Base-by-base conservation (phyloP, 1,140 invertebrate species). In the Trachymyrmex septentrionalis region DNA sequence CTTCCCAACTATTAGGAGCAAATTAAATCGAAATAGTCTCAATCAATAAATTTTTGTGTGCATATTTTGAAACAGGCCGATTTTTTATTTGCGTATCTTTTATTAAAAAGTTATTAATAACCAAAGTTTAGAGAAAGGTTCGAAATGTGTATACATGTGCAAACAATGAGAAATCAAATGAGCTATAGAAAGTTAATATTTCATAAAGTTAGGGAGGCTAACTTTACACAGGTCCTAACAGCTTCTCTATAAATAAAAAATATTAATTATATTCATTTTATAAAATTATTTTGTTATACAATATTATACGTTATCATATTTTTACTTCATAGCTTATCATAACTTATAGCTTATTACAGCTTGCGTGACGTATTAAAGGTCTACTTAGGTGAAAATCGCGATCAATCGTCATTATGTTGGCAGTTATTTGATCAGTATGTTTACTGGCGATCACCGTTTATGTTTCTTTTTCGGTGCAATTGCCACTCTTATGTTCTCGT, bases 401-500 rank as follows among this genome's bases (percentile, higher is more conserved):
- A 59, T 76, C 16, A 27, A 27, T 48, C 16, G n/a, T 21, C 72
- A 30, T 57, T 75, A 57, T 21, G 63, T 69, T 48, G 48, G 5
- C 5, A 38, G 21, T 59, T 72, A 27, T 38, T 24, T 9, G 48
- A 67, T 27, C 21, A 14, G 7, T 69, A 10, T 59, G 9, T 71
- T 72, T 38, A 30, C 6, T 16, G 16, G 14, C 3, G 19, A 69
- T 69, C 5, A 10, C 30, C 24, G 5, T 66, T 71, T 38, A 30
- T 27, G 10, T 44, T 57, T 19, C 10, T 30, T 16, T 48, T 73
- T n/a, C 38, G 24, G 0, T 59, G 67, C 24, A 61, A 61, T 75
- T 84, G 72, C 24, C 14, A 21, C 48, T 44, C 55, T 82, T 30
- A 50, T 30, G 14, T 53, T 55, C 55, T 57, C 53, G 16, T 69